Base-by-base conservation (phyloP, 2,113 vertebrate genomes). In the Tetrao urogallus region DNA sequence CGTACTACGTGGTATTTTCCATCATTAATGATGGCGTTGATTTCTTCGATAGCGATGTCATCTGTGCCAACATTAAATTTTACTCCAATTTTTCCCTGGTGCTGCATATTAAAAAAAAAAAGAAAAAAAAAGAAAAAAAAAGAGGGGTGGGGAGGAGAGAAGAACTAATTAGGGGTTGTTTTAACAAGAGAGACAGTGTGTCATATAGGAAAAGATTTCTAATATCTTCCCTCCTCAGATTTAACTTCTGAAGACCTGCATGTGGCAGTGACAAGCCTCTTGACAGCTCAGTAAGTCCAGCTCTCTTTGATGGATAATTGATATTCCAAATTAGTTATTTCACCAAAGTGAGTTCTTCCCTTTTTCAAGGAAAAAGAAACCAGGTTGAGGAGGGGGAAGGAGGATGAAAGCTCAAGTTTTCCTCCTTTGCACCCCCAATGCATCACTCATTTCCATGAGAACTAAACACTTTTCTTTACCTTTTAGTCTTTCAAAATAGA, bases 41-140 rank as follows among this genome's bases (percentile, higher is more conserved):
- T 98, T 97, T 99, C 99, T 96, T 99, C 99, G 42, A 99, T 99
- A 93, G 99, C 98, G 97, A 99, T 99, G 98, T 99, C 99, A 89
- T 99, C 99, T 66, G 99, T 99, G 95, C 99, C 99, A 83, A 99
- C 99, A 95, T 99, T 99, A 97, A 99, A 99, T 86, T 99, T 99
- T 97, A 99, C 99, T 77, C 98, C 99, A 92, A 99, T 98, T 95
- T 99, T 99, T 90, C 99, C 99, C 93, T 98, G 99, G 92, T 99
- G 99, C 99, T 99, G 97, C 27, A 96, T 8, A 92, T 87, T 38
- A 32, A 32, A 48, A 16, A 13, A 22, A 3, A 24, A 48, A 13
- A 22, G 2, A 24, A 48, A 48, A 24, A 22, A 48, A 48, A 48
- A 48, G 9, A 69, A 58, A 36, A 86, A 95, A 56, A 17, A 60